phyloP scores from a whole-genome alignment of 2,888 invertebrate genomes.

The Pachycephus smyrnensis region DNA sequence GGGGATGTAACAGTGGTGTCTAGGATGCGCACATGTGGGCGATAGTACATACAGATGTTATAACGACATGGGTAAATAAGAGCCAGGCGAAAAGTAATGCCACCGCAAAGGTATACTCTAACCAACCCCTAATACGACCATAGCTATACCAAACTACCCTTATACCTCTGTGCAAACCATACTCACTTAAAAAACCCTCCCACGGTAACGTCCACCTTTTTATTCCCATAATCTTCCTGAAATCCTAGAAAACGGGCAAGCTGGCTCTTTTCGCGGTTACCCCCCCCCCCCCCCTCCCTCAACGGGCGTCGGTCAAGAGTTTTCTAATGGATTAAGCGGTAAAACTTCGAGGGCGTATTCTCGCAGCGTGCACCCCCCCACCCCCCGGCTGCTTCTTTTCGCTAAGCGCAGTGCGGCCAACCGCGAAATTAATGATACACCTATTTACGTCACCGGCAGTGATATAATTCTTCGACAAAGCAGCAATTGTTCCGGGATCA shows the following conservation, averaged over 20 bases:
- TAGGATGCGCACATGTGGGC: background rate
- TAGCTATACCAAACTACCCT: background rate
- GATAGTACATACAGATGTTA: background rate
- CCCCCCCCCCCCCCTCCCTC: background rate
- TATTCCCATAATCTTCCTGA: background rate
- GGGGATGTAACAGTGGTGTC: background rate
- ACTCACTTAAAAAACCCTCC: background rate
- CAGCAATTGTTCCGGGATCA: background rate
- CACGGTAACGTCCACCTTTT: background rate
- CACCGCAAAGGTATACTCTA: background rate
- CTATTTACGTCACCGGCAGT: background rate
- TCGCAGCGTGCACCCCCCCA: background rate
- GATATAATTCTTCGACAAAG: background rate
- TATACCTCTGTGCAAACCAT: background rate
- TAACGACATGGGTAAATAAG: background rate
- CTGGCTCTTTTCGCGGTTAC: background rate
- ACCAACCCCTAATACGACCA: background rate
- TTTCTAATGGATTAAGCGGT: background rate
- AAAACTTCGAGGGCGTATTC: background rate
- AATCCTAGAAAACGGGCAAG: background rate
- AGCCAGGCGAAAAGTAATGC: background rate
- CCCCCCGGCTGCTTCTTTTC: background rate
- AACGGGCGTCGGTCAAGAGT: background rate
- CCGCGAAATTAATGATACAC: background rate
- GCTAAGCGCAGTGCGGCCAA: background rate